Conservation (phyloP, 1,140 invertebrate genomes). For the Idris sp. region DNA sequence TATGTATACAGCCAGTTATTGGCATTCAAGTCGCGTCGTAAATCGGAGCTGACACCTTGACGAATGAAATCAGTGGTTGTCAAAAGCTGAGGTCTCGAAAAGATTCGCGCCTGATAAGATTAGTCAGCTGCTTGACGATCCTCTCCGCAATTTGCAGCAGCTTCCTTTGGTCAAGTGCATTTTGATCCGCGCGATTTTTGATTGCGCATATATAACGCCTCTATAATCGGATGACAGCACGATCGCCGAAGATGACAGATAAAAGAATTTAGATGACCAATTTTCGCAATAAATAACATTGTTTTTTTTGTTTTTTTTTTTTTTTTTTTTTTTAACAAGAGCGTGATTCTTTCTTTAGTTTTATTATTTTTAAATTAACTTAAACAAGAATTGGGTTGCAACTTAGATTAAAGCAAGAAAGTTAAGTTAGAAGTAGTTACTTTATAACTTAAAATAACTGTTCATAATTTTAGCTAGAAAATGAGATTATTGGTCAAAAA, state of each 20-base stretch:
- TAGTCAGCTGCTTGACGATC: slow-evolving; percentile 45
- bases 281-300: slow-evolving; percentile 19
- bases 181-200: slow-evolving; percentile 20
- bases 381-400: too few relatives aligned
- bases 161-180: slow-evolving; percentile 20
- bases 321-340: too few relatives aligned
- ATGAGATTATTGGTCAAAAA: too few relatives aligned
- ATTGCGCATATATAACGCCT: slow-evolving; percentile 38
- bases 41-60: slow-evolving; percentile 68
- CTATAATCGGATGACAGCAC: slow-evolving; percentile 19
- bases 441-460: too few relatives aligned
- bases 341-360: too few relatives aligned
- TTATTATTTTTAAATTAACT: too few relatives aligned
- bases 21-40: slow-evolving; percentile 70
- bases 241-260: slow-evolving; percentile 32
- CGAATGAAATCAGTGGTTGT: slow-evolving; percentile 73
- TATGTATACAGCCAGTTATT: slow-evolving; percentile 69
- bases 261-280: slow-evolving; percentile 29
- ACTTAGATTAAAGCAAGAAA: too few relatives aligned
- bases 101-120: slow-evolving; percentile 41
- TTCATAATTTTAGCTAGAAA: neutral
- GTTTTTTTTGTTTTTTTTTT: too few relatives aligned
- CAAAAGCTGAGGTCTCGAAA: slow-evolving; percentile 46
- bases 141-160: neutral
- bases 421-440: too few relatives aligned